A percentile compares a stretch with the other conserved stretches of the same genome.
Conservation (phyloP, 2,797 vertebrate genomes). For the Alosa sapidissima region DNA sequence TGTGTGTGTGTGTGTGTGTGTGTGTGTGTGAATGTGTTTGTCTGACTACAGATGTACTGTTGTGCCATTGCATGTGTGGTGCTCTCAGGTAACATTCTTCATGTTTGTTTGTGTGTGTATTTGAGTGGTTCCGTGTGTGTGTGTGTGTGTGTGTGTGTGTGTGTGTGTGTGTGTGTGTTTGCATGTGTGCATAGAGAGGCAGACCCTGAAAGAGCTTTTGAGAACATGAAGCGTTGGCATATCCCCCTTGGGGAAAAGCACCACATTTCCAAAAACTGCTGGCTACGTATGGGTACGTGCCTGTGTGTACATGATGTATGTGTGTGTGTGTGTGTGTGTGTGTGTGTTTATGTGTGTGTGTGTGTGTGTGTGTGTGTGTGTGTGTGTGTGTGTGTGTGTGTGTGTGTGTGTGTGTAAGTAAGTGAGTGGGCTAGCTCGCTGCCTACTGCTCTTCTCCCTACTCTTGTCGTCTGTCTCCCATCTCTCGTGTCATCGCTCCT, state of each 20-base stretch:
- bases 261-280: background rate
- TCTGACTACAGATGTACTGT: slow-evolving; percentile 3
- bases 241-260: background rate
- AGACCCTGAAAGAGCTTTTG: slow-evolving; percentile 12
- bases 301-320: background rate
- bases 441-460: background rate
- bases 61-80: background rate
- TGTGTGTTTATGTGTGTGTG: too few relatives aligned
- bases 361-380: too few relatives aligned
- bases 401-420: background rate
- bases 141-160: background rate
- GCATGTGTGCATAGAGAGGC: background rate
- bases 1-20: slow-evolving; percentile 22
- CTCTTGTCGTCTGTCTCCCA: background rate
- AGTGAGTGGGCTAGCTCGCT: background rate
- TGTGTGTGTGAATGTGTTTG: background rate
- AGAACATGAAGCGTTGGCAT: background rate
- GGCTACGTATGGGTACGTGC: background rate
- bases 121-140: background rate
- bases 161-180: background rate
- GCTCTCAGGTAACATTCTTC: background rate
- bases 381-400: background rate
- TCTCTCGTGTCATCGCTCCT: background rate
- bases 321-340: background rate
- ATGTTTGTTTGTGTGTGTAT: slow-evolving; percentile 16